Base-by-base conservation (phyloP, 2,113 vertebrate species). In the Perca flavescens region DNA sequence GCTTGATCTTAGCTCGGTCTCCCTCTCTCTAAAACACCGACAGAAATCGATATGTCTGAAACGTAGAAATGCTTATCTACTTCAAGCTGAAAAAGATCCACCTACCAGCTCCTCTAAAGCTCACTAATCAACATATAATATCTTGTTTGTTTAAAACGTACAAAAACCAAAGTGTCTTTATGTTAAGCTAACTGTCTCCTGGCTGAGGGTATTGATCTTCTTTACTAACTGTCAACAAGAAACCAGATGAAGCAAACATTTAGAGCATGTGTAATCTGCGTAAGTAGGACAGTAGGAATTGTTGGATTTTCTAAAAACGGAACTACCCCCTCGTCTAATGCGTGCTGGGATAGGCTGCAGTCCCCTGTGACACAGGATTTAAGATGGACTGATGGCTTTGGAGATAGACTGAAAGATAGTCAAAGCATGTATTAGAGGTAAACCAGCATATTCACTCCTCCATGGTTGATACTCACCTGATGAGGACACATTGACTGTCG, bases 401-500 rank as follows among this genome's bases (percentile, higher is more conserved):
- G 11, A 46, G 8, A 72, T 9, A n/a, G 21, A 53, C 49, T 66
- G 2, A 50, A 22, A n/a, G 36, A 58, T 56, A 58, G 49, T 36
- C 47, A 62, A 72, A n/a, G 9, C 25, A 13, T 47, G 5, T 65
- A 61, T 36, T 64, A 14, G 12, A 50, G 19, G 13, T 34, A 36
- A 56, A 58, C 7, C 2, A 3, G 4, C 5, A 11, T 19, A 5
- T 22, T 31, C 10, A 78, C 14, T 40, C 46, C 46, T 53, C 15
- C 13, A 0, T 21, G 8, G 25, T 21, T 15, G 40, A 61, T 21
- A 34, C 94, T 89, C 62, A 98, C 97, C 97, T 98, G 88, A 98
- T 98, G 34, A 98, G 96, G 52, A 98, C 95, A 83, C 97, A 98
- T 83, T 98, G 97, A 89, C 97, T 97, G 96, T 98, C 97, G 2